Base-by-base conservation (phyloP, 2,113 vertebrate genomes). In the Odocoileus hemionus region DNA sequence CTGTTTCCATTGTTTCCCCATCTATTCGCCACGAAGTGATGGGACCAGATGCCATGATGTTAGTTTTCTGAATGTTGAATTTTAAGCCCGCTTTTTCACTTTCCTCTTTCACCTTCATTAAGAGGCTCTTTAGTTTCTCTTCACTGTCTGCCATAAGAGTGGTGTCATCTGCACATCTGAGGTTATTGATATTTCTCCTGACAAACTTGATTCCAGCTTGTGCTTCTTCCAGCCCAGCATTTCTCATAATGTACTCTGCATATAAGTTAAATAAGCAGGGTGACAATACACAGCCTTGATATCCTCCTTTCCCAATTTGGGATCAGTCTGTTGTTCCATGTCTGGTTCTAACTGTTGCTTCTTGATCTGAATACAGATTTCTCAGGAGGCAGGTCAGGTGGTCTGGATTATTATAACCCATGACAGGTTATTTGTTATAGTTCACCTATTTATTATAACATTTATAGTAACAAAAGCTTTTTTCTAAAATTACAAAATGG, bases 401-500 rank as follows among this genome's bases (percentile, higher is more conserved):
- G 36, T 74, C 67, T 70, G 67, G 10, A 39, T 70, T 70, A 13
- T 70, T 70, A 39, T 74, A 74, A 39, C 21, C 1, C 10, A 25
- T 23, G 36, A 39, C 36, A 39, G 67, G 21, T 70, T 25, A 74
- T 74, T 74, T 74, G 39, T 39, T 13, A 39, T 39, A 39, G 21
- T 39, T 39, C 23, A 74, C 21, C 67, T 74, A 36, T 36, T 70
- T n/a, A 90, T 96, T 86, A 86, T 8, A 39, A 16, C 19, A 47
- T 91, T 89, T 93, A 94, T 28, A 84, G 76, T 3, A 1, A 47
- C 76, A 39, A 64, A 91, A 88, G 36, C 12, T 60, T 97, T 91
- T 88, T 45, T 45, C 87, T 57, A 13, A 95, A 97, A 95, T 94
- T 58, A 90, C 83, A 92, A 90, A 90, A 60, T 52, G 28, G 60